Percentiles rank a stretch among this genome's conserved stretches.
Conservation (phyloP, 1,140 invertebrate genomes). For the Penaeus vannamei region DNA sequence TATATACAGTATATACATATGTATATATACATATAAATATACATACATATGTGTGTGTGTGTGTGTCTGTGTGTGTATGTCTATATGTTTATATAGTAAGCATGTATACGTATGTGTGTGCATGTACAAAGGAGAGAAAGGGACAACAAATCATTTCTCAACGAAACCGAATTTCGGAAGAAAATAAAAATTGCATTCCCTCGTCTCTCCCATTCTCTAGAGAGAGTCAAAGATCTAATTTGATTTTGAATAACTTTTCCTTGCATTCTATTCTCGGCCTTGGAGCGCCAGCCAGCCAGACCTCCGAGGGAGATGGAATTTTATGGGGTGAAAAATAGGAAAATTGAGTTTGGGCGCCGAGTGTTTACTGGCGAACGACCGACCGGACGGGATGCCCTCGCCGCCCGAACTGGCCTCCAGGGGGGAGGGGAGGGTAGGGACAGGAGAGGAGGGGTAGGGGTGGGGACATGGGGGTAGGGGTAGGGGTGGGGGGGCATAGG, state of each 20-base stretch:
- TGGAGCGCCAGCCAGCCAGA: not conserved
- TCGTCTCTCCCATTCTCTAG: conserved; percentile 21
- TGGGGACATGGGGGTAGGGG: not conserved
- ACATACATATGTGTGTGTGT: too few species aligned
- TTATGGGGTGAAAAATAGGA: conserved; percentile 51
- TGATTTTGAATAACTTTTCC: conserved; percentile 52
- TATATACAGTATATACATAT: too few species aligned
- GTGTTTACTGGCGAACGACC: conserved; percentile 27
- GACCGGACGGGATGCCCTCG: not conserved
- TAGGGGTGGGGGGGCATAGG: not conserved
- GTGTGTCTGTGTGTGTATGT: too few species aligned
- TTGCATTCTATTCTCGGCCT: conserved; percentile 41
- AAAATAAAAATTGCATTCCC: too few species aligned
- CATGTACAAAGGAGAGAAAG: too few species aligned
- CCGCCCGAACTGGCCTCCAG: not conserved
- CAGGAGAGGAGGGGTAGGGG: not conserved
- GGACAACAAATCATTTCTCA: too few species aligned
- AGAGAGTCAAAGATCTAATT: conserved; percentile 47
- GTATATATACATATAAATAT: too few species aligned
- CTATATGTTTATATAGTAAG: too few species aligned
- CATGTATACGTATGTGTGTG: too few species aligned
- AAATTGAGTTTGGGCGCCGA: conserved; percentile 49
- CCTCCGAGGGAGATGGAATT: conserved; percentile 24
- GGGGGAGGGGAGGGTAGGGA: not conserved
- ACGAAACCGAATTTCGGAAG: too few species aligned